Evolutionary conservation across 2,113 vertebrate genomes (phyloP), one percentile per base, ranked within the genome.

Genomic region (Mormoops blainvillei): DNA sequence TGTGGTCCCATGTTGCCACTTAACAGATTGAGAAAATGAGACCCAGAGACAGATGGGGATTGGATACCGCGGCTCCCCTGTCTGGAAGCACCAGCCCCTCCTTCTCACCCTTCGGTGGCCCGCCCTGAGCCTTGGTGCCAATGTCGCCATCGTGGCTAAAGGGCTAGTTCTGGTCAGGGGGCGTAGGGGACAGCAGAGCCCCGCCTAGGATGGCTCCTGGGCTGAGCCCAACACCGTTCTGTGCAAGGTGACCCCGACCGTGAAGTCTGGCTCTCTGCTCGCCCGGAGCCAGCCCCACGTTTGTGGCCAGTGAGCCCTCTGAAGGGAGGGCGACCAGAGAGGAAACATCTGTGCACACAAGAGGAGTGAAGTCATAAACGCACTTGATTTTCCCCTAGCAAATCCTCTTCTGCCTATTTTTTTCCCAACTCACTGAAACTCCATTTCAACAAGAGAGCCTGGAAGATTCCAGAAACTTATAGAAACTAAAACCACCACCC

Each of bases 261-360:
- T 33, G 43, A 56, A 96, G 96, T 76, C 95, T 95, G 95, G 95
- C 92, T 89, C 85, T 94, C 98, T 96, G 89, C 89, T 98, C 89
- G 91, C 93, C 41, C 94, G n/a, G 48, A 96, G 97, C 88, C 52
- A 97, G 95, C 98, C 97, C 94, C 92, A 97, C 96, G 96, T 78
- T 94, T 96, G 96, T 56, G 80, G 92, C 95, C 97, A 94, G 96
- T 86, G 95, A 97, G 92, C 91, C 96, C 94, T 9, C 6, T 43
- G 97, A 93, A 97, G 92, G 92, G 95, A 96, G 76, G 91, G 96
- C 92, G 87, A 52, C 74, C 68, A 33, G 58, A 95, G 93, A 98
- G 98, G 98, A 98, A 98, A 98, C 98, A 98, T 98, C 98, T 98
- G 98, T 94, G 94, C 15, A 8, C 20, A 95, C 77, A 86, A 67